These are phyloP conservation scores for Bruchidius siliquastri DNA, from an alignment of 2,888 invertebrate species.

Conservation along the genomic window DNA sequence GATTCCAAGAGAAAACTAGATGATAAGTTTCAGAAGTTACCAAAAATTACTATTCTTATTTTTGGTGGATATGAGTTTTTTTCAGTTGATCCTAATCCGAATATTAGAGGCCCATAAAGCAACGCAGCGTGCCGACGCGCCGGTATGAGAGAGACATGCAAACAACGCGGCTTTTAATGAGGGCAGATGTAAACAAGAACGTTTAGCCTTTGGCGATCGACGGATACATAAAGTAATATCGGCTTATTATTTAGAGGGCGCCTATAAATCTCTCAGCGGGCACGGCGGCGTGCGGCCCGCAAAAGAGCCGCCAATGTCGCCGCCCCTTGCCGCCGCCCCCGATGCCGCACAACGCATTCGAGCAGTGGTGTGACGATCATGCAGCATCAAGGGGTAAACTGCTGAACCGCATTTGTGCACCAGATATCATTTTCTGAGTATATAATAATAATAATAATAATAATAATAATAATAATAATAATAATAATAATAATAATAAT, in stretches of 20 bases:
- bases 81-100: no score
- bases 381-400: no score
- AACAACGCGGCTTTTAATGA: conserved; percentile 17
- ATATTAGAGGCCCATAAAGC: not conserved
- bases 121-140: not conserved
- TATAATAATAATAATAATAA: no score
- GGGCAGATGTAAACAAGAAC: conserved; percentile 35
- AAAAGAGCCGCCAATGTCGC: conserved; percentile 9
- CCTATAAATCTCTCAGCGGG: conserved; percentile 32
- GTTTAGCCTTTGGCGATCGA: conserved; percentile 11
- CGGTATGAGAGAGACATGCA: not conserved
- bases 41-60: no score
- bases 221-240: conserved; percentile 33
- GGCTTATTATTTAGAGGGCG: conserved; percentile 36
- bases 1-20: no score
- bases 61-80: no score
- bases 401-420: no score
- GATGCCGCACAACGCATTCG: not conserved
- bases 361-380: not conserved
- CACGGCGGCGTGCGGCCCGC: not conserved
- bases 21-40: no score
- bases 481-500: no score
- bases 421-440: no score
- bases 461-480: no score
- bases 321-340: conserved; percentile 10